Evolutionary conservation across 1,140 invertebrate genomes (phyloP).

Genomic region (Drosophila seguyi): DNA sequence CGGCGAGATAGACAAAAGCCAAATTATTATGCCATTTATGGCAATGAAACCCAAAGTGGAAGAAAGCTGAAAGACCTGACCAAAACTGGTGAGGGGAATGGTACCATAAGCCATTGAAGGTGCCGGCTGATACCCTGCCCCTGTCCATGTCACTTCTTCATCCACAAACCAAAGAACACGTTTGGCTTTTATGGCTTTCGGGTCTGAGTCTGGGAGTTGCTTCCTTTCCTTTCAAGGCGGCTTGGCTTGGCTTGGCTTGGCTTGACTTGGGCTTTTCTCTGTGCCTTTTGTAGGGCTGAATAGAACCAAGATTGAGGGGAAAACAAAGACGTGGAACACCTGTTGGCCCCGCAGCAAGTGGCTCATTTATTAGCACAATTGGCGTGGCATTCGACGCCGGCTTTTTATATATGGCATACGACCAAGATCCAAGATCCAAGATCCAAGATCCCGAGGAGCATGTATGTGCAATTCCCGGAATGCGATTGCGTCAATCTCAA

Average conservation of each 20-base stretch:
- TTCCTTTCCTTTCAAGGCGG: slow-evolving; percentile 46
- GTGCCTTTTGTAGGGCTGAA: slow-evolving; percentile 33
- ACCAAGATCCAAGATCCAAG: slow-evolving; percentile 14
- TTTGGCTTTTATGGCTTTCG: slow-evolving; percentile 64
- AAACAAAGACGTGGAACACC: slow-evolving; percentile 55
- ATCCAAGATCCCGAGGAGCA: slow-evolving; percentile 5
- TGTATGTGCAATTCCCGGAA: slow-evolving; percentile 58
- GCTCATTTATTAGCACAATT: slow-evolving; percentile 67
- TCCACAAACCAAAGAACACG: slow-evolving; percentile 34
- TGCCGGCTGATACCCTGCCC: slow-evolving; percentile 14
- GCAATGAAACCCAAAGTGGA: slow-evolving; percentile 50
- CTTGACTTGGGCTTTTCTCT: slow-evolving; percentile 22
- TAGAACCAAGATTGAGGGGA: slow-evolving; percentile 7
- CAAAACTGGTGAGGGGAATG: slow-evolving; percentile 19
- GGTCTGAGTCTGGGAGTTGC: slow-evolving; percentile 9
- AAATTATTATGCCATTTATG: slow-evolving; percentile 46
- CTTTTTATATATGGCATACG: slow-evolving; percentile 21
- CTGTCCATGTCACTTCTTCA: background rate
- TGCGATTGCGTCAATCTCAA: slow-evolving; percentile 55
- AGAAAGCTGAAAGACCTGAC: slow-evolving; percentile 11
- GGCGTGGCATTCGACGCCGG: slow-evolving; percentile 43
- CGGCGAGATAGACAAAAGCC: slow-evolving; percentile 12
- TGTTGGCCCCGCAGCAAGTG: slow-evolving; percentile 64
- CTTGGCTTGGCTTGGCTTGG: slow-evolving; percentile 12
- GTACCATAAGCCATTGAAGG: slow-evolving; percentile 31